These are phyloP conservation scores for Spinus pinus DNA, from an alignment of 2,797 vertebrate genomes.

Conservation along the genomic window DNA sequence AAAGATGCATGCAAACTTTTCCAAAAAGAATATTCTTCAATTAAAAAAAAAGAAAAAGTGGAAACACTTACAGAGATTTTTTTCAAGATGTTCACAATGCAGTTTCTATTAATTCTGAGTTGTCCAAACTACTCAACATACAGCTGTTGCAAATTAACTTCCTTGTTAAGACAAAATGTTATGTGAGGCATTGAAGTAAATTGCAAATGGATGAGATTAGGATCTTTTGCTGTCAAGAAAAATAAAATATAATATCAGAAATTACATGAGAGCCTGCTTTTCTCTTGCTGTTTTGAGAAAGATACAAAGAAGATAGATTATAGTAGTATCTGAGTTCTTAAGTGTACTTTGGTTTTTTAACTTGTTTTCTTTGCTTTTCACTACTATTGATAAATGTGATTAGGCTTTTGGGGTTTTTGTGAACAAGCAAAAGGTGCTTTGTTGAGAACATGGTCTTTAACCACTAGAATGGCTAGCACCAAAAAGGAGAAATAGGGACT, in stretches of 20 bases:
- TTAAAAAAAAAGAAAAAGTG: not conserved
- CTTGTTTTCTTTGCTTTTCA: not conserved
- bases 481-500: not conserved
- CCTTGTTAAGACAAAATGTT: not conserved
- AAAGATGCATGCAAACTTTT: not conserved
- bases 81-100: not conserved
- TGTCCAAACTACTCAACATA: not conserved
- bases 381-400: not conserved
- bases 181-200: not conserved
- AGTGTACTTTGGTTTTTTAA: not conserved
- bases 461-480: not conserved
- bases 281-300: not conserved
- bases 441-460: not conserved
- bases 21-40: not conserved
- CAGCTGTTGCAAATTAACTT: conserved; percentile 45
- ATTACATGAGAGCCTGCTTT: not conserved
- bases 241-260: not conserved
- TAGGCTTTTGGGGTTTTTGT: not conserved
- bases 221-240: not conserved
- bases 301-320: not conserved
- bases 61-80: not conserved
- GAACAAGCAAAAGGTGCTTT: not conserved
- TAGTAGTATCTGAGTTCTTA: not conserved
- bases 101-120: not conserved
- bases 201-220: not conserved